Evolutionary conservation across 2,888 invertebrate genomes (phyloP).

Genomic region (Phyllotreta striolata): DNA sequence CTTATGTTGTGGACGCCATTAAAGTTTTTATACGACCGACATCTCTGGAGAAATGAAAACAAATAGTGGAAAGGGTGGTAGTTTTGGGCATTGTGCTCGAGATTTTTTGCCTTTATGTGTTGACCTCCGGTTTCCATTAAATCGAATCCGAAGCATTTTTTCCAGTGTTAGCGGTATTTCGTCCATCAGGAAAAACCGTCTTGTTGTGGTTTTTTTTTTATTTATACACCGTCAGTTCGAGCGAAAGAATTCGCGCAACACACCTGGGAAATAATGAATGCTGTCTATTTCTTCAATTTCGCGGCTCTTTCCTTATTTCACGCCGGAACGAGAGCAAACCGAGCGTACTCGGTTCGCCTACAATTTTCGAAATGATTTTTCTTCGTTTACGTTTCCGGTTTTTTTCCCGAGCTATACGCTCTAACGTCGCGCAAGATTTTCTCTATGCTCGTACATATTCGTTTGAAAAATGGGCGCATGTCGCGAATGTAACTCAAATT

Average conservation of each 20-base stretch:
- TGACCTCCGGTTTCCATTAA: no score
- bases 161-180: no score
- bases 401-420: neutral
- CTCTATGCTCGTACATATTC: neutral
- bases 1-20: conserved; percentile 14
- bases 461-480: no score
- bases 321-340: conserved; percentile 17
- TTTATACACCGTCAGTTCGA: conserved; percentile 12
- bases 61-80: conserved; percentile 9
- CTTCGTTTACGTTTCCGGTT: conserved; percentile 11
- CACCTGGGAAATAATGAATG: conserved; percentile 27
- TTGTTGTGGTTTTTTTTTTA: conserved; percentile 3
- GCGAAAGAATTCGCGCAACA: conserved; percentile 15
- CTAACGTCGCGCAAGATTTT: neutral
- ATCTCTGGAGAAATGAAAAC: conserved; percentile 16
- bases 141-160: no score
- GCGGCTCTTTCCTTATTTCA: conserved; percentile 8
- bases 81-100: conserved; percentile 2
- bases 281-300: conserved; percentile 21
- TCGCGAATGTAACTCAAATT: no score
- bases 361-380: conserved; percentile 31
- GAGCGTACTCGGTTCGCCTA: conserved; percentile 15
- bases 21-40: conserved; percentile 13
- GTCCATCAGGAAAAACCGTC: conserved; percentile 2
- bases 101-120: neutral